These are phyloP conservation scores for Gephyroberyx darwinii DNA, from an alignment of 2,797 vertebrate genomes.

Conservation along the genomic window DNA sequence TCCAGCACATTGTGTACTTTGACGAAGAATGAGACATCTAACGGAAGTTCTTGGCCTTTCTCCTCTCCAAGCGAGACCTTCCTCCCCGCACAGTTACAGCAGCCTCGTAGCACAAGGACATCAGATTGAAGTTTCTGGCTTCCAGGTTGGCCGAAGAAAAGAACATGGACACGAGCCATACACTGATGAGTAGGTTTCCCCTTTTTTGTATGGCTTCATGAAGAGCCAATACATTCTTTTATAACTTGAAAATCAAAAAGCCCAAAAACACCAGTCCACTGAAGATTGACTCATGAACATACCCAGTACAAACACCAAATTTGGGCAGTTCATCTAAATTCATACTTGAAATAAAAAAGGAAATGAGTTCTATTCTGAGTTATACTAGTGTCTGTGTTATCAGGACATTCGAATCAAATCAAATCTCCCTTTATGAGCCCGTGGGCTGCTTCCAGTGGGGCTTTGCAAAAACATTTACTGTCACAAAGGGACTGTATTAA, in stretches of 20 bases:
- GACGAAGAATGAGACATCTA: conserved; percentile 15
- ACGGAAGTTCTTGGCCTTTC: conserved; percentile 14
- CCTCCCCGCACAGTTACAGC: conserved; percentile 2
- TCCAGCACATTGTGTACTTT: conserved; percentile 25
- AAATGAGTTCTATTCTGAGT: neutral
- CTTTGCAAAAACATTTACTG: conserved; percentile 17
- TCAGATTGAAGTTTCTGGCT: conserved; percentile 3
- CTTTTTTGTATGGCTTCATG: conserved; percentile 30
- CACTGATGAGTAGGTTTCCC: conserved; percentile 27
- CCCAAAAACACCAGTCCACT: conserved; percentile 12
- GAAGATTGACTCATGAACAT: conserved; percentile 34
- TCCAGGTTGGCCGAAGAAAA: conserved; percentile 31
- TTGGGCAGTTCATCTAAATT: conserved; percentile 38
- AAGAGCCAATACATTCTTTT: conserved; percentile 48
- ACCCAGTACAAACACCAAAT: conserved; percentile 43
- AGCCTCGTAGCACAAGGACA: conserved; percentile 6
- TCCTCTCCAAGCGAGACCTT: conserved; percentile 23
- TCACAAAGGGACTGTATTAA: neutral
- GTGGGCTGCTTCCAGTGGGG: conserved; percentile 2
- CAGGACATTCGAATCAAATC: neutral
- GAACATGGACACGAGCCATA: conserved; percentile 25
- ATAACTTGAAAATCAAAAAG: conserved; percentile 41
- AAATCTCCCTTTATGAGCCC: neutral
- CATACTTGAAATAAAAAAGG: neutral
- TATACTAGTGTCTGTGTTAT: conserved; percentile 14